Evolutionary conservation across 2,113 vertebrate species (phyloP), one percentile per base, ranked within the genome.

Genomic region (Cettia cetti): DNA sequence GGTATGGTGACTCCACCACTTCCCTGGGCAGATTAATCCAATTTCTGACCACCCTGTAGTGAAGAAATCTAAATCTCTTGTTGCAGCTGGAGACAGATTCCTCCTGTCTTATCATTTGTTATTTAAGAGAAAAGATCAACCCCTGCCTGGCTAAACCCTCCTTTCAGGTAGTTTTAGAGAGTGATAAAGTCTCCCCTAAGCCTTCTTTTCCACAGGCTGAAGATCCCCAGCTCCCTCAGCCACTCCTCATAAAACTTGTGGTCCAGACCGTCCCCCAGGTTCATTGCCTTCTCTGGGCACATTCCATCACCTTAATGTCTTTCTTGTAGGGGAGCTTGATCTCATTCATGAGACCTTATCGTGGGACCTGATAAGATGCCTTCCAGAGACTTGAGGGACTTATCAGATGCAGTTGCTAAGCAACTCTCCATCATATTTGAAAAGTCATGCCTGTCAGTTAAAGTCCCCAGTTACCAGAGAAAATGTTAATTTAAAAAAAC

Each of bases 91-190:
- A 69, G 17, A 40, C 8, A 75, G 42, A 68, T 42, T 47, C 12
- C 21, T 47, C 39, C 22, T 44, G 7, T 68, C 4, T 26, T 61
- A 56, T 19, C 4, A 27, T 23, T 90, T 90, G 12, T 31, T 49
- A 37, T 53, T 77, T 20, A 39, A 8, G 21, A 61, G 26, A 69
- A 76, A 52, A 60, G 24, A 22, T 21, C 0, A 0, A 68, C 11
- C 8, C 3, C 11, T 0, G 0, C 31, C 10, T 49, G 22, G 17
- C 6, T 76, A 49, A 54, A 49, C 3, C 20, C 3, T 47, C 10
- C 10, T 54, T 54, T 87, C 30, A 80, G 35, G 35, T 37, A 31
- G 7, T 8, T 61, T 66, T 42, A 23, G 45, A 60, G 31, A 33
- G 4, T 42, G 18, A 37, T 23, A 42, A 16, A 7, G 7, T 63